A percentile compares a stretch with the other conserved stretches of the same genome.
These are phyloP conservation scores for Phymanthus crucifer DNA, from an alignment of 92 coral and sea anemone species.

Conservation along the genomic window DNA sequence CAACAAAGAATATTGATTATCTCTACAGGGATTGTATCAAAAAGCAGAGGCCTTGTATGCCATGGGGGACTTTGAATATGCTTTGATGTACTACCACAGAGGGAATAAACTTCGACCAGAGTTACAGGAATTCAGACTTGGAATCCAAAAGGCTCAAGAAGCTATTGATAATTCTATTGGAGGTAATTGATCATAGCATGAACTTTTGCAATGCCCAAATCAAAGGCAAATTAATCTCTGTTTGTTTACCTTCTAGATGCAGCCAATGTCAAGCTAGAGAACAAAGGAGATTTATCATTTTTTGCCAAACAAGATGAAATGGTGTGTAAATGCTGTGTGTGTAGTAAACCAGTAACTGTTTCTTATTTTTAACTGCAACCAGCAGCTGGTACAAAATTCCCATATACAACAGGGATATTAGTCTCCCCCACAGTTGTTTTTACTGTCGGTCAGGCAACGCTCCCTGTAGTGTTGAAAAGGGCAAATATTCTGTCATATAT, in stretches of 20 bases:
- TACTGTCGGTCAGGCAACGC: too few species aligned
- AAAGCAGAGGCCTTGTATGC: conserved; percentile 98
- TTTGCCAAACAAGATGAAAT: conserved; percentile 99
- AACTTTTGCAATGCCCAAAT: background rate
- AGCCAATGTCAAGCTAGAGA: conserved; percentile 90
- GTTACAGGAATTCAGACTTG: conserved; percentile 88
- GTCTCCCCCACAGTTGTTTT: too few species aligned
- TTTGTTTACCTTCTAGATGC: conserved; percentile 52
- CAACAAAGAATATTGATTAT: background rate
- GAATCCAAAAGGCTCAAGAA: conserved; percentile 98
- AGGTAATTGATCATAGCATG: conserved; percentile 45
- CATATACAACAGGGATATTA: too few species aligned
- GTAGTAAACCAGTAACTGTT: too few species aligned
- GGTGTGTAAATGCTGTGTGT: too few species aligned
- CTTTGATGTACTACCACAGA: conserved; percentile 88
- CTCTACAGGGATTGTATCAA: conserved; percentile 86
- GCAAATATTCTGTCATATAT: too few species aligned
- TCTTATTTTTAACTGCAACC: too few species aligned
- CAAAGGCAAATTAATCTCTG: background rate
- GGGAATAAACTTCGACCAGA: conserved; percentile 94
- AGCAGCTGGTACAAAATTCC: too few species aligned
- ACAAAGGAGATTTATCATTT: conserved; percentile 96
- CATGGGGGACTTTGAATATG: conserved; percentile 97
- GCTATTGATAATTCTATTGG: conserved; percentile 99
- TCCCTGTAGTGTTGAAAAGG: too few species aligned